phyloP scores from a whole-genome alignment of 2,113 vertebrate genomes.

The Caracal caracal region DNA sequence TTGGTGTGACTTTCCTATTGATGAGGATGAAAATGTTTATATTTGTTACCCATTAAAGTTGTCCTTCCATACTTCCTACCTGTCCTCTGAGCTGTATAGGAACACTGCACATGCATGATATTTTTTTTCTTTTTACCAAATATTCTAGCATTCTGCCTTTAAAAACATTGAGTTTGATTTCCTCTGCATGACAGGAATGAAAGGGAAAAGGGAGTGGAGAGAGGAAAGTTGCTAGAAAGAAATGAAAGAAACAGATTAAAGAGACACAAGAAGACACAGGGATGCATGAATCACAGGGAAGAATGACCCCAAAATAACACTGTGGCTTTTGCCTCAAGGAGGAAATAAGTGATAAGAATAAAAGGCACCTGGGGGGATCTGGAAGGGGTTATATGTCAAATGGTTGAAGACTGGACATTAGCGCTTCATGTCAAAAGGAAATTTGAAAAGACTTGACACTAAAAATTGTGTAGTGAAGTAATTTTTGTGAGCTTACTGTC shows the following conservation, averaged over 20 bases:
- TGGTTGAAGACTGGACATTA: conserved; percentile 35
- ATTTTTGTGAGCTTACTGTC: not conserved
- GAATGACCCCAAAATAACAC: conserved; percentile 27
- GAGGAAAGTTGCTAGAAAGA: not conserved
- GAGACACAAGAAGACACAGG: conserved; percentile 58
- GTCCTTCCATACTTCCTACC: conserved; percentile 1
- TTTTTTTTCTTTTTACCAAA: conserved; percentile 11
- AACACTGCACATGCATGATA: not conserved
- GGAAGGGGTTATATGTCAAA: not conserved
- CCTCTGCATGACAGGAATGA: conserved; percentile 56
- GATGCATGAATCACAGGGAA: conserved; percentile 40
- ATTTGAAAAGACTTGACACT: conserved; percentile 8
- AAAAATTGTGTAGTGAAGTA: not conserved
- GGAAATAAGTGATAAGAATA: not conserved
- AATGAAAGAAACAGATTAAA: conserved; percentile 54
- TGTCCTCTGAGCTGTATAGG: not conserved
- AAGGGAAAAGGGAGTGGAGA: not conserved
- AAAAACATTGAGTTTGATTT: conserved; percentile 64
- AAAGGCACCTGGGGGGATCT: not conserved
- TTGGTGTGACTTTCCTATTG: not conserved
- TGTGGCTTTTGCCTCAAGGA: conserved; percentile 52
- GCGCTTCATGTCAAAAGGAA: not conserved
- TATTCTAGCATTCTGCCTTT: conserved; percentile 63
- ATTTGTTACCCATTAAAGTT: conserved; percentile 16
- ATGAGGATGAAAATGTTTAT: not conserved